A percentile compares a stretch with the other conserved stretches of the same genome.
Evolutionary conservation across 2,113 vertebrate species (phyloP).

Genomic region (Xerus inauris): DNA sequence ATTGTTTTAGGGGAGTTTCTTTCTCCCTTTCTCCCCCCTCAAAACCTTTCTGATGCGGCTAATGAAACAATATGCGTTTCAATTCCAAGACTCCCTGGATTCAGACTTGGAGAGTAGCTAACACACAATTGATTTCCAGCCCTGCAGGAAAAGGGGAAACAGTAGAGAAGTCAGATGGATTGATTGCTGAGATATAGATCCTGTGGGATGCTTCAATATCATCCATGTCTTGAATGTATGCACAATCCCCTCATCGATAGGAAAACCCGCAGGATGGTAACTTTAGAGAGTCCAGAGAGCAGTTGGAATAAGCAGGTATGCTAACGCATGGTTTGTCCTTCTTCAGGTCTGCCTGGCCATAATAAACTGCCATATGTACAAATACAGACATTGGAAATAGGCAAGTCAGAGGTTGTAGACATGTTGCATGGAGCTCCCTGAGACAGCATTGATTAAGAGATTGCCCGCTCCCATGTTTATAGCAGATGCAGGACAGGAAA

Average conservation of each 20-base stretch:
- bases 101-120: conserved; percentile 83
- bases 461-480: not conserved
- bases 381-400: not conserved
- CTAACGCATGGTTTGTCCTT: not conserved
- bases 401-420: not conserved
- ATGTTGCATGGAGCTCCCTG: not conserved
- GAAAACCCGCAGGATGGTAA: conserved; percentile 64
- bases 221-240: conserved; percentile 73
- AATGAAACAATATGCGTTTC: conserved; percentile 75
- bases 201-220: conserved; percentile 75
- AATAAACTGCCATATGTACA: not conserved
- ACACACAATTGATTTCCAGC: conserved; percentile 82
- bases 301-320: conserved; percentile 30
- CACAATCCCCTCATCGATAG: conserved; percentile 72
- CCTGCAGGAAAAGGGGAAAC: conserved; percentile 85
- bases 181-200: conserved; percentile 83
- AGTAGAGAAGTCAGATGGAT: conserved; percentile 82
- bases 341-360: not conserved
- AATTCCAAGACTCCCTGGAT: conserved; percentile 71
- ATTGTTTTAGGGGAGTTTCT: conserved; percentile 6
- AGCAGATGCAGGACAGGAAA: not conserved
- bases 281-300: conserved; percentile 54
- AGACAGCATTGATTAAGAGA: not conserved
- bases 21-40: not conserved
- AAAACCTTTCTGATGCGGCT: conserved; percentile 38